Evolutionary conservation across 64 coral and sea anemone genomes (phyloP), one percentile per base, ranked within the genome.

Genomic region (Stichodactyla mertensii): DNA sequence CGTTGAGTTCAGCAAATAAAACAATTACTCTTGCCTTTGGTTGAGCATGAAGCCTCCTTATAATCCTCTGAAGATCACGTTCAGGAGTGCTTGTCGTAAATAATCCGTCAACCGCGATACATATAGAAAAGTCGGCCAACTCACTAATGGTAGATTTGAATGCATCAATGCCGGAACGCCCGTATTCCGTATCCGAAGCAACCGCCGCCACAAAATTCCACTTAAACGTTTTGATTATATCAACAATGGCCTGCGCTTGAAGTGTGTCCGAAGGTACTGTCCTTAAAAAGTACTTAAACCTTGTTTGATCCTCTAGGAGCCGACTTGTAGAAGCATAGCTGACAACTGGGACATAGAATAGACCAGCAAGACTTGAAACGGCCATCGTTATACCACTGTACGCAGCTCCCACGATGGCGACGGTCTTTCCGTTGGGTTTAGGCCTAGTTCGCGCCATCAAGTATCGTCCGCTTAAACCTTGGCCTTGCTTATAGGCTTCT

Each of bases 311-410:
- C 20, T 87, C 88, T 67, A 93, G 56, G 13, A 93, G 92, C 22
- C 92, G 88, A 67, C 92, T 93, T 15, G 92, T 93, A 4, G 92
- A 93, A 0, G 92, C 92, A 80, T 90, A 93, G 80, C 92, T 93
- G 10, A 93, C 61, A 15, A 93, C 92, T 51, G 92, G 92, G 19
- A 93, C 80, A 36, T 93, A 62, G 60, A 93, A 93, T 74, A 93
- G 67, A 60, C 78, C 92, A 1, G 88, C 92, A 6, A 93, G 85
- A 77, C 83, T 90, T 6, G 92, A 77, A 22, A 90, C 55, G 2
- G 92, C 92, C 54, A 93, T 93, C 18, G 92, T 77, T 52, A 93
- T 90, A 9, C 92, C 92, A 28, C 92, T 93, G 52, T 87, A 93
- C 16, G 92, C 88, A 0, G 92, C 92, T 31, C 92, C 92, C 0